phyloP scores from a whole-genome alignment of 2,113 vertebrate genomes.

The Pangasianodon hypophthalmus region DNA sequence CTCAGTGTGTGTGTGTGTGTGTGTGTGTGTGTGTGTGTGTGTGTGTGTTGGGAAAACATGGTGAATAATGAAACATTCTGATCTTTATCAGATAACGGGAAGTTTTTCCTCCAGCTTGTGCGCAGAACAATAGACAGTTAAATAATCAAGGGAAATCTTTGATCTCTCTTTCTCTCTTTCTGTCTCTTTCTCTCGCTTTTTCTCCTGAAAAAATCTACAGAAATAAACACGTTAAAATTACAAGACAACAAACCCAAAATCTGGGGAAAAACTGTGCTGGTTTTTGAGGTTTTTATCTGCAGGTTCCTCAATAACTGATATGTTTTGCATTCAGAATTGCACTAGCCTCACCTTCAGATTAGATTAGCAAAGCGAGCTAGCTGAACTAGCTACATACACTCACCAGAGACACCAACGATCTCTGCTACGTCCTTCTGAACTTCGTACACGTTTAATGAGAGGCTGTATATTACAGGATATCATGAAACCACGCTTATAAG shows the following conservation, averaged over 20 bases:
- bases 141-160: neutral
- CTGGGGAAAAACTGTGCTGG: neutral
- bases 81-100: neutral
- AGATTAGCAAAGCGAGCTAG: neutral
- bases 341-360: no score
- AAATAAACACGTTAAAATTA: neutral
- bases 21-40: conserved; percentile 1
- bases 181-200: neutral
- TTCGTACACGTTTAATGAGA: neutral
- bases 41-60: neutral
- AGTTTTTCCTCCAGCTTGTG: neutral
- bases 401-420: neutral
- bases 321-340: neutral
- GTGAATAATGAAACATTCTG: conserved; percentile 19
- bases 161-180: neutral
- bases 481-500: no score
- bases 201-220: neutral
- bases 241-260: neutral
- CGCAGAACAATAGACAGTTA: neutral
- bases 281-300: neutral
- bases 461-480: no score
- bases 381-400: neutral
- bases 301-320: neutral
- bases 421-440: neutral
- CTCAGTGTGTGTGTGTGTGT: conserved; percentile 3